These are phyloP conservation scores for Euphydryas editha DNA, from an alignment of 2,888 invertebrate genomes.

Conservation along the genomic window DNA sequence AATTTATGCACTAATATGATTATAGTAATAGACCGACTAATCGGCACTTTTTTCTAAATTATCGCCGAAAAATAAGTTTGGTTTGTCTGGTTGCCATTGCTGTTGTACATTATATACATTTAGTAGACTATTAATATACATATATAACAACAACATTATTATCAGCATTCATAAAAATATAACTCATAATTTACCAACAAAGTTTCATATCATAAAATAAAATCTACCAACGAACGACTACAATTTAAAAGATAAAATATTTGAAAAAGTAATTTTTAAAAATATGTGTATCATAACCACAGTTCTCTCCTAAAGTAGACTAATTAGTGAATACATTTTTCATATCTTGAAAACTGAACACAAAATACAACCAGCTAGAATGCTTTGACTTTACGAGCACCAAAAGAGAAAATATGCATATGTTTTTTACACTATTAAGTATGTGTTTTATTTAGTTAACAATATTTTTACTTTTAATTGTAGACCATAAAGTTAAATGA, in stretches of 20 bases:
- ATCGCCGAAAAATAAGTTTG: too few species aligned
- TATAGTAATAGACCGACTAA: too few species aligned
- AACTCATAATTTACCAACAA: not conserved
- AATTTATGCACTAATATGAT: too few species aligned
- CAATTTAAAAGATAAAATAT: not conserved
- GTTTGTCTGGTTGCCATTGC: too few species aligned
- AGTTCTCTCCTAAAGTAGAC: not conserved
- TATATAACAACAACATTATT: too few species aligned
- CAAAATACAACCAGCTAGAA: not conserved
- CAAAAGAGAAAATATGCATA: not conserved
- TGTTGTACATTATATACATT: too few species aligned
- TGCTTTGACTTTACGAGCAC: not conserved
- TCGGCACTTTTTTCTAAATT: too few species aligned
- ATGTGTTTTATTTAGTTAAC: not conserved
- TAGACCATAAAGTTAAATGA: too few species aligned
- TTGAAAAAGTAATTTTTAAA: conserved; percentile 3
- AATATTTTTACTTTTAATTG: too few species aligned
- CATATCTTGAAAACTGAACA: not conserved
- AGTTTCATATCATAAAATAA: not conserved
- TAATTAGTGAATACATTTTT: not conserved
- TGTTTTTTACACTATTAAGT: not conserved
- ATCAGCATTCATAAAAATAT: not conserved
- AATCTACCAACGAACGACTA: not conserved
- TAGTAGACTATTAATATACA: too few species aligned
- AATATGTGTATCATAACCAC: conserved; percentile 1